Evolutionary conservation across 2,113 vertebrate genomes (phyloP), one percentile per base, ranked within the genome.

Genomic region (Oncorhynchus kisutch): DNA sequence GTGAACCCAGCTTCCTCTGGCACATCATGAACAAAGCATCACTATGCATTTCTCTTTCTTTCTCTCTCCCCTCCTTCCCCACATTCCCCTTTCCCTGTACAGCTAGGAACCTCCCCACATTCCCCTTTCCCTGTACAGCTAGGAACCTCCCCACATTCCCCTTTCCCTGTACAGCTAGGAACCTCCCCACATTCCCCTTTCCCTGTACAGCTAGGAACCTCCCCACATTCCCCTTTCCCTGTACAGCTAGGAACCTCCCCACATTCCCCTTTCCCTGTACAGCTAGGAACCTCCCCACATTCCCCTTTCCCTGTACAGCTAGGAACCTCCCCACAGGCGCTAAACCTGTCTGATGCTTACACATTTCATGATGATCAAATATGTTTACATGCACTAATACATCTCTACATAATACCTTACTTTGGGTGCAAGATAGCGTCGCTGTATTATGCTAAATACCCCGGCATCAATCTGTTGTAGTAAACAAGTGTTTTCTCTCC

Each of bases 321-420:
- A 65, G 24, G 69, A 72, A 77, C 60, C 70, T 82, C 69, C 82
- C 81, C 79, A 79, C 73, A 49, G 78, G 82, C 78, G 39, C 48
- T 81, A 81, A 86, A 88, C 82, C 81, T 82, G 83, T 81, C 81
- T 82, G 78, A 84, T 74, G 76, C 80, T 84, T 82, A 70, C 85
- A 79, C 74, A 67, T 84, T 79, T 85, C 86, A 87, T 84, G 85
- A 87, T 80, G 72, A 85, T 88, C 81, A 88, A 87, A 85, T 85
- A 83, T 83, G 81, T 87, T 87, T 81, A 85, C 85, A 87, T 70
- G 77, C 62, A 13, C 83, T 84, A 78, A 86, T 79, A 87, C 82
- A 86, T 82, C 84, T 81, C 78, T 81, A 72, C 77, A 83, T 78
- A 84, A 87, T 81, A 79, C 75, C 72, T 16, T 70, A 65, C 81